Conservation (phyloP, 2,113 vertebrate species). For the Apodemus speciosus region DNA sequence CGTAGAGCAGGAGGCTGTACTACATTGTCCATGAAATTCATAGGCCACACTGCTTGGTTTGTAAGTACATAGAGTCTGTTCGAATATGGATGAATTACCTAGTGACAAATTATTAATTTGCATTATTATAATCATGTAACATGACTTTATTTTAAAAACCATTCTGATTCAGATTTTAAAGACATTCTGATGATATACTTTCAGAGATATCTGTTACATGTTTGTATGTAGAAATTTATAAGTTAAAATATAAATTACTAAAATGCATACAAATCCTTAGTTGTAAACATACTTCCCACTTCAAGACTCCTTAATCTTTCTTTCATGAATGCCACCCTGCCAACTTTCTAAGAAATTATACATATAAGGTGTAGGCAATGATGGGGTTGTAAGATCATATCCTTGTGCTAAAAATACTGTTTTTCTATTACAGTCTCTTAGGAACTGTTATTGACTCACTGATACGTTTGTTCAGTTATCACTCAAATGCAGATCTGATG, state of each 20-base stretch:
- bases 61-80: too few relatives aligned
- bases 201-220: background rate
- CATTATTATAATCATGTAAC: background rate
- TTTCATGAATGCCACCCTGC: background rate
- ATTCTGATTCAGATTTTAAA: background rate
- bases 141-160: background rate
- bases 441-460: slow-evolving; percentile 63
- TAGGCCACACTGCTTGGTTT: background rate
- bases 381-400: background rate
- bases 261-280: background rate
- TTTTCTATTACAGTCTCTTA: slow-evolving; percentile 6
- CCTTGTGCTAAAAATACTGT: background rate
- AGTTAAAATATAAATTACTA: background rate
- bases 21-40: accelerated
- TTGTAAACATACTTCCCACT: background rate
- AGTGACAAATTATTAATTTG: background rate
- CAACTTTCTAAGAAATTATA: background rate
- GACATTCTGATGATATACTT: background rate
- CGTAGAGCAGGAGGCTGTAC: background rate
- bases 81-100: background rate
- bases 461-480: slow-evolving; percentile 73
- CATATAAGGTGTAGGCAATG: too few relatives aligned
- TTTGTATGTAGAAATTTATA: background rate
- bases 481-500: slow-evolving; percentile 48
- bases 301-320: background rate